Evolutionary conservation across 2,888 invertebrate species (phyloP).

Genomic region (Bellardia pandia): DNA sequence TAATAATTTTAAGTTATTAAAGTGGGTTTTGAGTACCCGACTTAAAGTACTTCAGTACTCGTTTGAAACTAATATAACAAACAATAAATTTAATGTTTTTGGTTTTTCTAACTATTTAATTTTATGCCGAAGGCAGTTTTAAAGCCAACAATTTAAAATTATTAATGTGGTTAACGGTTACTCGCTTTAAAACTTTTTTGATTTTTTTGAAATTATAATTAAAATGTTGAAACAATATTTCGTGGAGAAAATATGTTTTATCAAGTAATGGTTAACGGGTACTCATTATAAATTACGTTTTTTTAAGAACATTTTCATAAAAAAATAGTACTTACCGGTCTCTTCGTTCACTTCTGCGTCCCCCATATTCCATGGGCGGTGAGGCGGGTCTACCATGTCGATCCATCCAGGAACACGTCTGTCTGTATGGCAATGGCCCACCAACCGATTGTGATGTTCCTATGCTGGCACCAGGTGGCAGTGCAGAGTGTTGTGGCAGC

Average conservation of each 20-base stretch:
- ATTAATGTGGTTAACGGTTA: neutral
- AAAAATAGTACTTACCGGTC: conserved; percentile 79
- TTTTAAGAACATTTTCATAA: neutral
- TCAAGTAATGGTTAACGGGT: neutral
- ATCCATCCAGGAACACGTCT: conserved; percentile 98
- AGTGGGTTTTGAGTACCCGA: too few relatives aligned
- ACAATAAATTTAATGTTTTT: too few relatives aligned
- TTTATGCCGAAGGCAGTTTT: too few relatives aligned
- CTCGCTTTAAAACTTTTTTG: neutral
- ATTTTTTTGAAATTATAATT: too few relatives aligned
- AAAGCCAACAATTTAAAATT: too few relatives aligned
- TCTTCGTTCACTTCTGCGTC: conserved; percentile 82
- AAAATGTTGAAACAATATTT: too few relatives aligned
- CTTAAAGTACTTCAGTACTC: too few relatives aligned
- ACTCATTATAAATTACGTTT: neutral
- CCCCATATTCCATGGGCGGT: conserved; percentile 88
- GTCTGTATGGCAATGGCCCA: conserved; percentile 85
- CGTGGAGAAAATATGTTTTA: too few relatives aligned
- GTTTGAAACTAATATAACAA: too few relatives aligned
- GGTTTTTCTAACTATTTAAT: too few relatives aligned
- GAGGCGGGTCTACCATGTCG: conserved; percentile 95
- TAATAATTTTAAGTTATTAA: too few relatives aligned
- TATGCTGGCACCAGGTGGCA: conserved; percentile 77
- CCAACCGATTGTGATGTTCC: conserved; percentile 81
- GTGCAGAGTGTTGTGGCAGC: conserved; percentile 80